Base-by-base conservation (phyloP, 1,140 invertebrate species). In the Lineus longissimus region DNA sequence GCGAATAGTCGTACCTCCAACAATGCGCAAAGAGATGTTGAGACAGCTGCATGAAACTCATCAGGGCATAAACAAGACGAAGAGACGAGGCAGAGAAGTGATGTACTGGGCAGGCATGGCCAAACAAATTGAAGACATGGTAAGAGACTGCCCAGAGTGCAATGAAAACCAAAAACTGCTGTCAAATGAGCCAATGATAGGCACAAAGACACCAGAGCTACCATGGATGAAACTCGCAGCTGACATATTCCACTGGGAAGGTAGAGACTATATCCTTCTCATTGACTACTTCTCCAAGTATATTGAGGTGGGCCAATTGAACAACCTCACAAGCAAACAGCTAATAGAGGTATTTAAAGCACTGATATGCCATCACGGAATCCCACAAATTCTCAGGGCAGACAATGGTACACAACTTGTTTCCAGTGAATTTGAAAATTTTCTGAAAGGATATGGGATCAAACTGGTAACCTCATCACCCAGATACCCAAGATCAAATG, bases 31-130 rank as follows among this genome's bases (percentile, higher is more conserved):
- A 2, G 59, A 71, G 15, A 65, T 73, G 54, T 15, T 72, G 13
- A 19, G 27, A 11, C 33, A 45, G 25, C 15, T 74, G 29, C 69
- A 73, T 51, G 45, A 56, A 59, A 56, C 43, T 23, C 72, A 72
- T 40, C 19, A 66, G 23, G 69, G 66, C 27, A 40, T 70, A 29
- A 62, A 67, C 40, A 72, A 72, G 59, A 62, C 31, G 31, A 59
- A 61, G 55, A n/a, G 23, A 22, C 27, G 60, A 31, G 64, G 68
- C 2, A 54, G 63, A 45, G 47, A 64, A 13, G 40, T 43, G 1
- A 7, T 75, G 19, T 75, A 64, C 45, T 71, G 70, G 73, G 65
- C 64, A 25, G 67, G 66, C 17, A 67, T 74, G 58, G 41, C 43
- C 15, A 65, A 65, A 30, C 66, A 74, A 17, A 73, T 73, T 23